Evolutionary conservation across 1,140 invertebrate genomes (phyloP).

Genomic region (Lordiphosa stackelbergi): DNA sequence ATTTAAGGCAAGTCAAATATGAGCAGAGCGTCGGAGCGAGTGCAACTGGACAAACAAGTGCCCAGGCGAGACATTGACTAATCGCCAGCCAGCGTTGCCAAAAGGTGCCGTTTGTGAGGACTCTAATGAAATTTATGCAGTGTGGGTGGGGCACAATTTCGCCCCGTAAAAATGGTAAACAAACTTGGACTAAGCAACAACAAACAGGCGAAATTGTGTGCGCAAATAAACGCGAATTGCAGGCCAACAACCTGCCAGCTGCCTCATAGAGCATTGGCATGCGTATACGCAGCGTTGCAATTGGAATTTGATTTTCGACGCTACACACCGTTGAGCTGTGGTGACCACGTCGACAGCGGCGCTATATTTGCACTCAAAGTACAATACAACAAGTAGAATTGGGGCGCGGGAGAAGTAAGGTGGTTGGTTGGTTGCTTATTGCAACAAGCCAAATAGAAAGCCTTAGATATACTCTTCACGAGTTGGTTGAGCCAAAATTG

Average conservation of each 20-base stretch:
- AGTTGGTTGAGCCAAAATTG: conserved; percentile 8
- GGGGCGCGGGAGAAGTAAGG: not conserved
- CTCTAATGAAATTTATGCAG: conserved; percentile 45
- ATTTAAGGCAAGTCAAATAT: conserved; percentile 67
- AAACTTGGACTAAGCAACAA: conserved; percentile 39
- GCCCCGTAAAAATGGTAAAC: conserved; percentile 53
- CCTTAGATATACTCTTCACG: conserved; percentile 27
- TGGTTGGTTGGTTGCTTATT: conserved; percentile 23
- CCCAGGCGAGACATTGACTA: conserved; percentile 44
- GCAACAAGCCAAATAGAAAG: conserved; percentile 30
- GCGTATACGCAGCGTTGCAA: conserved; percentile 72
- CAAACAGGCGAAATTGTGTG: conserved; percentile 62
- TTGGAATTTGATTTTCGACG: conserved; percentile 65
- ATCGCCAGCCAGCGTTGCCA: conserved; percentile 32
- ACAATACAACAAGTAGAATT: conserved; percentile 54
- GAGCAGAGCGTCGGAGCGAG: conserved; percentile 39
- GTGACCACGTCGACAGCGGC: conserved; percentile 40
- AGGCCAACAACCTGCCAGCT: conserved; percentile 27
- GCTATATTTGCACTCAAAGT: conserved; percentile 64
- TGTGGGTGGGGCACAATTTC: conserved; percentile 20
- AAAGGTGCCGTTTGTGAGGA: conserved; percentile 30
- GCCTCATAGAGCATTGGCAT: conserved; percentile 31
- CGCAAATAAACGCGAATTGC: conserved; percentile 60
- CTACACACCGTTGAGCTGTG: conserved; percentile 26
- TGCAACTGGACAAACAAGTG: conserved; percentile 60